Evolutionary conservation across 2,888 invertebrate genomes (phyloP).

Genomic region (Chironomus riparius): DNA sequence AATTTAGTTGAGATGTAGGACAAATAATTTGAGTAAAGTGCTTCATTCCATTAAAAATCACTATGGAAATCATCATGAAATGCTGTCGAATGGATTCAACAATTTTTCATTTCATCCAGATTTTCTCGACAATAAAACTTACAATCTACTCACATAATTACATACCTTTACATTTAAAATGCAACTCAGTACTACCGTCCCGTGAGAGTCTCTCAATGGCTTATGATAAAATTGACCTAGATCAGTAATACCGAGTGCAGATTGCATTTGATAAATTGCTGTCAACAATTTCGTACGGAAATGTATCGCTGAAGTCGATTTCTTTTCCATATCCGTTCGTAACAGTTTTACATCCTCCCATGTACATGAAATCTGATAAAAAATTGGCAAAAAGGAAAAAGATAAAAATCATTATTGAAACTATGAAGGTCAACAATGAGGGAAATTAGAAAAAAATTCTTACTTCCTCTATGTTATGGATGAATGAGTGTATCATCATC

Average conservation of each 20-base stretch:
- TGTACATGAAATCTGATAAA: constrained; percentile 71
- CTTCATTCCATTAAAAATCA: no score
- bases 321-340: constrained; percentile 90
- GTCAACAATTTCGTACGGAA: constrained; percentile 86
- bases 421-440: neutral
- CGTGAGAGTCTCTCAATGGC: constrained; percentile 78
- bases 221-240: constrained; percentile 91
- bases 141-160: neutral
- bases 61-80: no score
- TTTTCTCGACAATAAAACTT: no score
- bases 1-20: no score
- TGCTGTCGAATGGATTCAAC: no score
- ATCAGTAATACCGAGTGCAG: constrained; percentile 82
- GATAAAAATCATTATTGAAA: neutral
- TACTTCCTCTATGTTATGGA: neutral
- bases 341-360: constrained; percentile 94
- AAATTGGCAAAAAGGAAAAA: neutral
- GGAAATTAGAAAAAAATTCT: neutral
- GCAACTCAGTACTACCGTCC: constrained; percentile 83
- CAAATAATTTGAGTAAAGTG: no score
- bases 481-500: neutral
- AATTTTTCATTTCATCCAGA: no score
- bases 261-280: constrained; percentile 88
- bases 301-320: constrained; percentile 81
- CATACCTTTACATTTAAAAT: constrained; percentile 52